Conservation (phyloP, 2,888 invertebrate species). For the Rhagonycha fulva region DNA sequence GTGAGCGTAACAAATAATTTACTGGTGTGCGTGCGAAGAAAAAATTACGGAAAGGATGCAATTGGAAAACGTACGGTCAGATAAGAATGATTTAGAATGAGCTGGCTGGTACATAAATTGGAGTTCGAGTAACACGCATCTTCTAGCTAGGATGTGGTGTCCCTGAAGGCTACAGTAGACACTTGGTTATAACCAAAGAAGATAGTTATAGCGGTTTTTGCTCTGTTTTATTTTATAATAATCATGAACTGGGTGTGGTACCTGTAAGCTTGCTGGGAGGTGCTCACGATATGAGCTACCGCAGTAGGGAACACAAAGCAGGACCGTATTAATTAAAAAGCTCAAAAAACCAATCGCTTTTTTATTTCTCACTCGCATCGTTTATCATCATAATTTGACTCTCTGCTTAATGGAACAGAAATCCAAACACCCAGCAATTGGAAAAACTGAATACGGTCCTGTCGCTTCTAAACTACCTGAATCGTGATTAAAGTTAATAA, state of each 20-base stretch:
- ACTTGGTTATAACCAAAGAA: slow-evolving; percentile 21
- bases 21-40: slow-evolving; percentile 11
- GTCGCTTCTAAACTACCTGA: slow-evolving; percentile 21
- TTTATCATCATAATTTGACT: not conserved
- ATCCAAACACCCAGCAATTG: too few relatives aligned
- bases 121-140: slow-evolving; percentile 24
- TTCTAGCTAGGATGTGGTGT: slow-evolving; percentile 26
- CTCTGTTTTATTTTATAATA: slow-evolving; percentile 37
- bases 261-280: slow-evolving; percentile 38
- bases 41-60: slow-evolving; percentile 15
- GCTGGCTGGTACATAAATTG: slow-evolving; percentile 14
- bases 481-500: slow-evolving; percentile 34
- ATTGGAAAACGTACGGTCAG: slow-evolving; percentile 19
- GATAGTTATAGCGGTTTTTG: slow-evolving; percentile 35
- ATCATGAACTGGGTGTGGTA: slow-evolving; percentile 40
- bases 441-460: slow-evolving; percentile 14
- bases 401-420: not conserved
- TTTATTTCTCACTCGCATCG: not conserved
- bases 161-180: slow-evolving; percentile 30
- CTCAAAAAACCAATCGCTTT: not conserved
- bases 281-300: slow-evolving; percentile 39
- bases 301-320: slow-evolving; percentile 31
- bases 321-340: slow-evolving; percentile 17
- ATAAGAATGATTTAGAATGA: slow-evolving; percentile 24
- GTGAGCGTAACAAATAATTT: not conserved